Conservation (phyloP, 2,797 vertebrate species). For the Gymnocypris eckloni region DNA sequence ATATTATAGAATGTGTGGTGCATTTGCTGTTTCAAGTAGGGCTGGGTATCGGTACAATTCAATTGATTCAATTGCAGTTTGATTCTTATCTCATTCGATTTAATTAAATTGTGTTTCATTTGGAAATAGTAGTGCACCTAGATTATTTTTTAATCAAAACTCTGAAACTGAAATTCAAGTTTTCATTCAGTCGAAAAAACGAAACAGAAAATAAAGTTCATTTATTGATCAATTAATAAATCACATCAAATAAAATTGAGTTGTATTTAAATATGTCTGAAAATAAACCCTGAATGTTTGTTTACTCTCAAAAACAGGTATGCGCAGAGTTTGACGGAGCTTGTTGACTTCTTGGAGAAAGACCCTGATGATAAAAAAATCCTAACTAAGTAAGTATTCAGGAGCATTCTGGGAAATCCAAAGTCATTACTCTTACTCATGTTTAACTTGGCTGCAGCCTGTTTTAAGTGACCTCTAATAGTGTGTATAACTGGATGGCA, state of each 20-base stretch:
- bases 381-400: conserved; percentile 84
- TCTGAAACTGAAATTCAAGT: too few relatives aligned
- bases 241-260: background rate
- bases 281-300: conserved; percentile 30
- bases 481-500: background rate
- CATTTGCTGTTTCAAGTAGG: background rate
- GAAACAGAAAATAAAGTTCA: background rate
- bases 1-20: background rate
- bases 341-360: conserved; percentile 91
- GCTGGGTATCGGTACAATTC: background rate
- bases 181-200: too few relatives aligned
- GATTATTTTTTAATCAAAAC: too few relatives aligned
- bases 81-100: background rate
- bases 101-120: background rate
- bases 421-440: background rate
- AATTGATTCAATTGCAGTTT: too few relatives aligned
- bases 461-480: conserved; percentile 21
- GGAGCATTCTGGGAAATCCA: background rate
- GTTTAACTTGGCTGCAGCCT: background rate
- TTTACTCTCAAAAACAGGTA: conserved; percentile 82
- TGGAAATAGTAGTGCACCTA: background rate
- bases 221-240: background rate
- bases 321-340: conserved; percentile 91
- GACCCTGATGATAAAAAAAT: conserved; percentile 87
- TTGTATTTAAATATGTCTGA: background rate